Base-by-base conservation (phyloP, 2,113 vertebrate genomes). In the Salvelinus alpinus region DNA sequence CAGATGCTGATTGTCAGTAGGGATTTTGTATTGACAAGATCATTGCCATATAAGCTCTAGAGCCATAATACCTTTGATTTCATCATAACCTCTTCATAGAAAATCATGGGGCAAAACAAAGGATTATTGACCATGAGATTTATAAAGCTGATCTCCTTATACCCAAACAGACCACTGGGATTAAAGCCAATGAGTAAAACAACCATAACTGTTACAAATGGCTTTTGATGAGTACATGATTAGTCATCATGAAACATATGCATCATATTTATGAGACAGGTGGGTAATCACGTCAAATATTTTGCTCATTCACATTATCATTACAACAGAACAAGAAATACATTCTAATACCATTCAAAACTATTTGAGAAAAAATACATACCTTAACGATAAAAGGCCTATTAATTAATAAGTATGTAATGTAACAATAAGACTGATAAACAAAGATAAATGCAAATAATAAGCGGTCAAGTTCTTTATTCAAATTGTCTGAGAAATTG, bases 121-220 rank as follows among this genome's bases (percentile, higher is more conserved):
- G 82, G 88, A 90, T 90, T 90, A 88, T 13, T 83, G 69, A 73
- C 80, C 78, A 54, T 78, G 69, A 82, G 87, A 78, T 59, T 86
- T 76, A 62, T 87, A 88, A 91, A 92, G 89, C 87, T 82, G 83
- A 85, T 88, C 84, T 84, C 48, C 79, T 72, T 64, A 44, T 44
- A 69, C 7, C 62, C 67, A 64, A 79, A 83, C 76, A 76, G 48
- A 76, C 70, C 69, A 31, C 27, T 44, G 69, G 75, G 77, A 84
- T 67, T 67, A 24, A 70, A 72, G 72, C 54, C n/a, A 66, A 16
- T 5, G 24, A 60, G 68, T 44, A 73, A 65, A 82, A 66, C 76
- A 3, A 64, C 81, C 85, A 84, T 87, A 84, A 29, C 24, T 16
- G 64, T 66, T 66, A 31, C 6, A 31, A 13, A 29, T 64, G 62